Evolutionary conservation across 2,888 invertebrate species (phyloP).

Genomic region (Stenodema calcarata): DNA sequence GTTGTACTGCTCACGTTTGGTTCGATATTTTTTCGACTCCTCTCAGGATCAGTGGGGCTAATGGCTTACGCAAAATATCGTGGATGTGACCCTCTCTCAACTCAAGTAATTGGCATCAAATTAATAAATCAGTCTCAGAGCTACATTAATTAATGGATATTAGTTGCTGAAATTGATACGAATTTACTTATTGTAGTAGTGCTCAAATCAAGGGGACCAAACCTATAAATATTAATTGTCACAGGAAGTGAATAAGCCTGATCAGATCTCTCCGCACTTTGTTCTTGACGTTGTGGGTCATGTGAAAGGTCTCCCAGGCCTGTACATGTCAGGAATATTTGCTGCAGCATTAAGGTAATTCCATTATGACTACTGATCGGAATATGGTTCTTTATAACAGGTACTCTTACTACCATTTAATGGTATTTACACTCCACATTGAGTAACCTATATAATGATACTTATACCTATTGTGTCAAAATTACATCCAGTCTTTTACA

Average conservation of each 20-base stretch:
- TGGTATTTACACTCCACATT: no score
- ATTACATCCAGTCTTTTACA: conserved; percentile 61
- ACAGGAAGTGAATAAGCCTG: conserved; percentile 56
- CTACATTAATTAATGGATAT: not conserved
- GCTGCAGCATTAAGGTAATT: conserved; percentile 73
- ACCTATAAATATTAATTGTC: not conserved
- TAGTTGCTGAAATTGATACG: no score
- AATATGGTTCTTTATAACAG: no score
- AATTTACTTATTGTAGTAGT: no score
- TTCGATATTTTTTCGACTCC: not conserved
- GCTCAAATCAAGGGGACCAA: not conserved
- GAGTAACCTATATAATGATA: no score
- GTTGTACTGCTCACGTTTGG: not conserved
- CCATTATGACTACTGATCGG: no score
- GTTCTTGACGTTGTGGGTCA: conserved; percentile 71
- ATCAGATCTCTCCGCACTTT: conserved; percentile 73
- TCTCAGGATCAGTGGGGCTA: not conserved
- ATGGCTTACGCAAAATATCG: conserved; percentile 14
- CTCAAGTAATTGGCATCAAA: not conserved
- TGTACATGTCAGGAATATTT: conserved; percentile 77
- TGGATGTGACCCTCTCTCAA: conserved; percentile 5
- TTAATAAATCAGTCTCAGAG: not conserved
- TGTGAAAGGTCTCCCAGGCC: conserved; percentile 74
- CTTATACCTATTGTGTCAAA: no score
- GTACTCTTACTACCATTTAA: no score